Base-by-base conservation (phyloP, 2,888 invertebrate genomes). In the Brenthis hecate region DNA sequence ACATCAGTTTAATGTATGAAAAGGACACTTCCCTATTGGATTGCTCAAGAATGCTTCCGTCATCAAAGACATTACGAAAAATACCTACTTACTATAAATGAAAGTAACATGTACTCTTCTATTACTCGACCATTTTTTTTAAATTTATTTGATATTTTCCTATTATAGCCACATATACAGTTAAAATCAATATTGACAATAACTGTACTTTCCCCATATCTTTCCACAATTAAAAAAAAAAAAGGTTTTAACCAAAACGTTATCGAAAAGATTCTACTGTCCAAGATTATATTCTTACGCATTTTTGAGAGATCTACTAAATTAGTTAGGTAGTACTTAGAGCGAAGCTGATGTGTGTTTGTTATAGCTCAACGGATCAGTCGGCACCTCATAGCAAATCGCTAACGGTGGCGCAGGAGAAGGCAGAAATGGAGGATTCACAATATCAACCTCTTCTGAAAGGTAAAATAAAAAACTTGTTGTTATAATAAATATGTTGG, bases 381-480 rank as follows among this genome's bases (percentile, higher is more conserved):
- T 84, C 85, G 84, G 85, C 77, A 75, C 86, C 78, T 92, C 92
- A 91, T 92, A 92, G 91, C 92, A 92, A 78, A 86, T 80, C 87
- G 90, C 90, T 81, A 84, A 84, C 89, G 91, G 91, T 83, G 87
- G 85, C 82, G 72, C 82, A 75, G 83, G 85, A 85, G 79, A 80
- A 77, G 70, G 80, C 80, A 74, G 88, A 86, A 81, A 80, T 75
- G 79, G 89, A 87, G 87, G 92, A 88, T 92, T 92, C 81, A 89
- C 89, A 81, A 91, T 92, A 80, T 92, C 92, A 84, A 91, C 92
- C 83, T 92, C 92, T 85, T 81, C 89, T 87, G 92, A 92, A 86
- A 92, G 92, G 92, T 91, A 80, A 56, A 23, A 47, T 23, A 23
- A 28, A 19, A 23, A 28, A 19, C 1, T 1, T 36, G 3, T 36